Base-by-base conservation (phyloP, 2,888 invertebrate genomes). In the Aleiodes leptofemur region DNA sequence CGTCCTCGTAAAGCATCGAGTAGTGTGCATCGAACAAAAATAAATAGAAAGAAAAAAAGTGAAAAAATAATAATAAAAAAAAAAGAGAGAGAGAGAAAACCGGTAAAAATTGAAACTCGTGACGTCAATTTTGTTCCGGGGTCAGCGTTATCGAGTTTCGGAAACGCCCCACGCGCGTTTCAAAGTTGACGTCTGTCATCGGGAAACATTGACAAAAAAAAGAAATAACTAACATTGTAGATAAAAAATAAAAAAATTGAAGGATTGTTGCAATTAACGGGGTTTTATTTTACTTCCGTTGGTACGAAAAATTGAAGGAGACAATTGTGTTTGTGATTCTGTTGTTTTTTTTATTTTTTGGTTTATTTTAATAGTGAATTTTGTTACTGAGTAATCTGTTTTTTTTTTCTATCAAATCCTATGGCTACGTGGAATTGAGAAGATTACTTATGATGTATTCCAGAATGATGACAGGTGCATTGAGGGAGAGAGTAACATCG, bases 111-210 rank as follows among this genome's bases (percentile, higher is more conserved):
- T 11, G 43, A 38, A 64, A 64, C 14, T 43, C 23, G 64, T 61
- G 51, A 68, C 68, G 68, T 68, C 31, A 68, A 68, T 68, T 68
- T 68, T 23, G 51, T 64, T 51, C 51, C 51, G 68, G 68, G 68
- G 68, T 68, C 68, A 68, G 29, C 51, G 68, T 51, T 68, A 68
- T 68, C 68, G 68, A 68, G 51, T 68, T 68, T 68, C 68, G 68
- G 68, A 51, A 68, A 68, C 68, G 68, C 68, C 68, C 64, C 68
- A 68, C 68, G 68, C 68, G 68, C 51, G 31, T 68, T 51, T 68
- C 51, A 51, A 68, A 68, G 50, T 68, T 51, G 51, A 68, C 51
- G 53, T 50, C 50, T 51, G 31, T 51, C 51, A 29, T 14, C 50
- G 29, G 7, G 43, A 8, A 43, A 43, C 43, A 43, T 43, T 43